Base-by-base conservation (phyloP, 2,888 invertebrate genomes). In the Lamellibrachia satsuma region DNA sequence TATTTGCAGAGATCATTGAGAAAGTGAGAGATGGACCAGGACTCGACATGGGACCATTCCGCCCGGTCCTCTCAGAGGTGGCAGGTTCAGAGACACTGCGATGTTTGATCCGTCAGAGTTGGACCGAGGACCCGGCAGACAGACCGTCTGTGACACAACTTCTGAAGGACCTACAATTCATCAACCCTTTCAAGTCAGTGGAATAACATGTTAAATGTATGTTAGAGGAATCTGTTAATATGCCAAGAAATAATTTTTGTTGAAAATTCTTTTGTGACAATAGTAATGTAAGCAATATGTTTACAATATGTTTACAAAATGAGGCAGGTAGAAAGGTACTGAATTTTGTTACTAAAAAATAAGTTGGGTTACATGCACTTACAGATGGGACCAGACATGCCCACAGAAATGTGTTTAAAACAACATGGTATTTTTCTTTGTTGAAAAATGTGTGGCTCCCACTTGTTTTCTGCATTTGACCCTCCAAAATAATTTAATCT, bases 131-230 rank as follows among this genome's bases (percentile, higher is more conserved):
- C 51, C 95, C 95, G 1, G 93, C 94, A 8, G 92, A 92, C 7
- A 94, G 96, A 91, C 95, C 95, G 1, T 93, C 94, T 1, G 93
- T 94, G 7, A 94, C 94, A 92, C 92, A 93, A n/a, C 94, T 95
- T 0, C 93, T 95, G 3, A 94, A 95, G 90, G 94, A 94, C 22
- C 93, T 96, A 39, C 95, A 94, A 90, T 94, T 94, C 91, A 94
- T 95, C 75, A 96, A 95, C 93, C 96, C 96, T 0, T 95, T 94
- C 94, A 94, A 94, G 94, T 93, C 93, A 60, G 94, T 91, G 0
- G 6, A 6, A 57, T 8, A 22, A 22, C 4, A 15, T 75, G 75
- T n/a, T 75, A n/a, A 75, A 75, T 75, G 75, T 75, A 75, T 22
- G 22, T 75, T 39, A 15, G 22, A 75, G 75, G 22, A 75, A 22